Percentiles rank a stretch among this genome's conserved stretches.
Evolutionary conservation across 2,888 invertebrate genomes (phyloP).

Genomic region (Mythimna albipuncta): DNA sequence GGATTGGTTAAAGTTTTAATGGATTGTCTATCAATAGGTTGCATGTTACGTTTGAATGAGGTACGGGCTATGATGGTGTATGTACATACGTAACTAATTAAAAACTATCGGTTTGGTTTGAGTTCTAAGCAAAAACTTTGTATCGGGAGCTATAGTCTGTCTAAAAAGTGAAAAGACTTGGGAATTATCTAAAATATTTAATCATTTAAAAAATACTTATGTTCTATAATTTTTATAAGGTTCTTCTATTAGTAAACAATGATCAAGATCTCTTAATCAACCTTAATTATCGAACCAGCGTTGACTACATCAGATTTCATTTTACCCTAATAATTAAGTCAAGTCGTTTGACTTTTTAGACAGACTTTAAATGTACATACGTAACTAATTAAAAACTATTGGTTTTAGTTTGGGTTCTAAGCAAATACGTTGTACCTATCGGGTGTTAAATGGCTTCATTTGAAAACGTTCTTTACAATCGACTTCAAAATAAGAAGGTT

Average conservation of each 20-base stretch:
- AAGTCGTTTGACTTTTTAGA: no score
- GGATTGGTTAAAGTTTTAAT: slow-evolving; percentile 33
- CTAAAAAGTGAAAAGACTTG: no score
- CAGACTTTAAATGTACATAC: neutral
- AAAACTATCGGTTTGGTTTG: neutral
- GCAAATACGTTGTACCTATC: neutral
- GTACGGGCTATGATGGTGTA: neutral
- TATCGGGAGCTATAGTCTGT: neutral
- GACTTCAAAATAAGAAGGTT: no score
- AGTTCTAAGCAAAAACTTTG: neutral
- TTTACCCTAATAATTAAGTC: no score
- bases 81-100: neutral
- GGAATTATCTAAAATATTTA: no score
- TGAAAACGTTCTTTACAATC: no score
- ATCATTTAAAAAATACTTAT: no score
- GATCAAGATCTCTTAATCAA: no score
- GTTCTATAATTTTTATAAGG: no score
- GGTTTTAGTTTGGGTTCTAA: neutral
- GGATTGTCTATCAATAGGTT: slow-evolving; percentile 19
- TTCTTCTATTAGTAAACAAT: no score
- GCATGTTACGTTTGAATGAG: slow-evolving; percentile 3
- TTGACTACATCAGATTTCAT: no score
- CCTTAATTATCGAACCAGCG: no score
- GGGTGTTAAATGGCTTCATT: neutral
- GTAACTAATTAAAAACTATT: neutral